These are phyloP conservation scores for Agrochola litura DNA, from an alignment of 2,888 invertebrate genomes.

Conservation along the genomic window DNA sequence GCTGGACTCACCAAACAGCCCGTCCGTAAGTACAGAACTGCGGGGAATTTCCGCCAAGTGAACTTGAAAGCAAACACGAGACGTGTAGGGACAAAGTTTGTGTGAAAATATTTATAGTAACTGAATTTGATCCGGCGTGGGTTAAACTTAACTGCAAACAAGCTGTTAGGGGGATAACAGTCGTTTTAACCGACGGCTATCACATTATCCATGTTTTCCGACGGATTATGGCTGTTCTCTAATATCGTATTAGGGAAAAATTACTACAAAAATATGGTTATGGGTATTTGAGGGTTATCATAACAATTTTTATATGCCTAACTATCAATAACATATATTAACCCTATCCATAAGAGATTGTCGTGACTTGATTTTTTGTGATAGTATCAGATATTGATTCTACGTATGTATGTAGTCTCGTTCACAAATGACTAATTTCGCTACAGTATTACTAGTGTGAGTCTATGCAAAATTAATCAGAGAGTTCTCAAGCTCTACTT, in stretches of 20 bases:
- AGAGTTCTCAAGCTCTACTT: neutral
- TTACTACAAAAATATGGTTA: constrained; percentile 33
- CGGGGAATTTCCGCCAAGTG: constrained; percentile 67
- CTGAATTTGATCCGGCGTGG: constrained; percentile 73
- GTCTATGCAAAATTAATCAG: neutral
- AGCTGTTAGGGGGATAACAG: constrained; percentile 62
- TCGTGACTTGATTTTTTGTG: neutral
- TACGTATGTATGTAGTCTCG: no score
- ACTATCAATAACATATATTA: constrained; percentile 35
- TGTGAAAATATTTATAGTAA: constrained; percentile 78
- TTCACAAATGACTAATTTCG: neutral
- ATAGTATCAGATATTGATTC: neutral
- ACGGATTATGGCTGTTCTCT: constrained; percentile 31
- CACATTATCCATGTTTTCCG: constrained; percentile 47
- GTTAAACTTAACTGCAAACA: constrained; percentile 72
- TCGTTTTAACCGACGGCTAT: constrained; percentile 56
- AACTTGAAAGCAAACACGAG: constrained; percentile 72
- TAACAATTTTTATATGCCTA: constrained; percentile 22
- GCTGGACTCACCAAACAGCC: constrained; percentile 6
- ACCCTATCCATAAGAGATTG: constrained; percentile 2
- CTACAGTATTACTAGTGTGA: neutral
- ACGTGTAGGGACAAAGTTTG: constrained; percentile 71
- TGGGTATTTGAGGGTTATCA: constrained; percentile 36
- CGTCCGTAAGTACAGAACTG: constrained; percentile 33
- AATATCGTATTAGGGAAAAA: constrained; percentile 41